phyloP scores from a whole-genome alignment of 2,888 invertebrate genomes.

The Cantharis flavilabris region DNA sequence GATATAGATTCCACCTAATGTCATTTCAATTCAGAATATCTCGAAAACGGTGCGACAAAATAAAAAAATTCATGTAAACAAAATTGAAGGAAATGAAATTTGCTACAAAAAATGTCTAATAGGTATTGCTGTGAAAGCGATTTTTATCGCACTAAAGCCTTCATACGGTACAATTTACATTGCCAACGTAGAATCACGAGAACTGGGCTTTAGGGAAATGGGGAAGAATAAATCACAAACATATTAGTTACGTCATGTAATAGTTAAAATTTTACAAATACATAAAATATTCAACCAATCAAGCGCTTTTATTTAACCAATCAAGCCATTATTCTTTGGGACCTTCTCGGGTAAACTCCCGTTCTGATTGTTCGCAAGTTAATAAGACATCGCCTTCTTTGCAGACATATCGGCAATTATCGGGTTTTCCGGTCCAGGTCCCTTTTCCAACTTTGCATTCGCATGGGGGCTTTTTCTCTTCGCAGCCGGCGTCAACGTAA shows the following conservation, averaged over 20 bases:
- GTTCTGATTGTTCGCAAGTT: slow-evolving; percentile 6
- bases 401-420: slow-evolving; percentile 17
- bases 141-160: too few species aligned
- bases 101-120: too few species aligned
- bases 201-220: too few species aligned
- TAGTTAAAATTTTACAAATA: neutral
- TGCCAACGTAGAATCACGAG: too few species aligned
- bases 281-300: neutral
- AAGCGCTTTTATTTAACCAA: neutral
- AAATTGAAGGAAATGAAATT: too few species aligned
- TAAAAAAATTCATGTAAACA: too few species aligned
- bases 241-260: neutral
- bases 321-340: neutral
- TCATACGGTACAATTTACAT: too few species aligned
- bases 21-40: too few species aligned
- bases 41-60: too few species aligned
- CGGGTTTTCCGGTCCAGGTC: slow-evolving; percentile 9
- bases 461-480: slow-evolving; percentile 9
- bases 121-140: too few species aligned
- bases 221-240: neutral
- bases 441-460: slow-evolving; percentile 15
- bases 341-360: neutral
- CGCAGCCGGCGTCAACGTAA: slow-evolving; percentile 7
- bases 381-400: slow-evolving; percentile 11
- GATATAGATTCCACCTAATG: too few species aligned